phyloP scores from a whole-genome alignment of 2,797 vertebrate genomes.

The Schizopygopsis pylzovi region DNA sequence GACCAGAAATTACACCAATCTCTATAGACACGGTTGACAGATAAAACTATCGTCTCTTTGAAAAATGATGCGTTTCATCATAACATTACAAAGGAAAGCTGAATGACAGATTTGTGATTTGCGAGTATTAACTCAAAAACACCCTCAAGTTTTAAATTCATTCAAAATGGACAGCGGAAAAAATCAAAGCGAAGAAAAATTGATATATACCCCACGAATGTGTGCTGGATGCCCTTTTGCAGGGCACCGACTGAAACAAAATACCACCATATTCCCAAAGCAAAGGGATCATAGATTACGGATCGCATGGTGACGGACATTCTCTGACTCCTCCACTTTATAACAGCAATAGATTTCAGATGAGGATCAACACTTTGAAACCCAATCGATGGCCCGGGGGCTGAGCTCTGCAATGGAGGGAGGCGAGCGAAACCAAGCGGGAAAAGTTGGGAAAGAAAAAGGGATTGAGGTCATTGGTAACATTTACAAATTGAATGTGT shows the following conservation, averaged over 20 bases:
- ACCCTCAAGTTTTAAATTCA: neutral
- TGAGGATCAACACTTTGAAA: conserved; percentile 88
- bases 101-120: conserved; percentile 13
- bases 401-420: conserved; percentile 61
- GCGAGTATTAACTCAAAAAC: conserved; percentile 26
- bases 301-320: conserved; percentile 54
- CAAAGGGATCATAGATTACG: conserved; percentile 58
- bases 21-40: conserved; percentile 48
- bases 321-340: conserved; percentile 65
- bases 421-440: conserved; percentile 38
- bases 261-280: conserved; percentile 57
- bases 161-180: conserved; percentile 26
- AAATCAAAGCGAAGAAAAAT: conserved; percentile 39
- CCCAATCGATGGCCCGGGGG: conserved; percentile 82
- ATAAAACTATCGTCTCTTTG: conserved; percentile 44
- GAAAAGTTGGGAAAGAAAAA: conserved; percentile 57
- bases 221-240: conserved; percentile 49
- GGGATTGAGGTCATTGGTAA: conserved; percentile 69
- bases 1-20: conserved; percentile 54
- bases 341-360: conserved; percentile 88
- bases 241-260: conserved; percentile 49
- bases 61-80: conserved; percentile 28
- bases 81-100: conserved; percentile 8
- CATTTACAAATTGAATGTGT: conserved; percentile 82
- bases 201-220: conserved; percentile 24